phyloP scores from a whole-genome alignment of 2,797 vertebrate genomes.

The Caiman crocodilus region DNA sequence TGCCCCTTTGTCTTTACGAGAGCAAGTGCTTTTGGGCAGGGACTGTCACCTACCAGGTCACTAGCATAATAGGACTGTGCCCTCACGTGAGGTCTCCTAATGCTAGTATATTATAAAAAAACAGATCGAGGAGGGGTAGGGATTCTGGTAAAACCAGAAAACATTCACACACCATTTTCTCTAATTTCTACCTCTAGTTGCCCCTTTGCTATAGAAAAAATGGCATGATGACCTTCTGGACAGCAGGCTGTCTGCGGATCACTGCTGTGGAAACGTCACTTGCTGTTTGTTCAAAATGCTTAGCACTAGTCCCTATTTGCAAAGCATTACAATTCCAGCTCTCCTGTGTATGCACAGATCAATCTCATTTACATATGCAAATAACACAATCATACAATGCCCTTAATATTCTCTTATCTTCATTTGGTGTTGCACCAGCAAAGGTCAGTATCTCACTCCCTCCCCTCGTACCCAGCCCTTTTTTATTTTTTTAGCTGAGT shows the following conservation, averaged over 20 bases:
- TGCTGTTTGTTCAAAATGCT: background rate
- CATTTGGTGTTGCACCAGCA: constrained; percentile 67
- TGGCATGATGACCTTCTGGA: background rate
- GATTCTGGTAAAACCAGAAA: background rate
- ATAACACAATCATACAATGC: constrained; percentile 60
- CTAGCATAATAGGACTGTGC: too few relatives aligned
- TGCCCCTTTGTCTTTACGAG: background rate
- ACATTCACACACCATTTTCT: background rate
- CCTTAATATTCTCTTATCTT: constrained; percentile 73
- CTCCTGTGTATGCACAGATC: constrained; percentile 68
- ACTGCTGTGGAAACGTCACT: background rate
- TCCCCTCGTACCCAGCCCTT: background rate
- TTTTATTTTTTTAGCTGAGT: constrained; percentile 77
- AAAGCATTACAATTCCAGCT: constrained; percentile 64
- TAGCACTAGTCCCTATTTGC: background rate
- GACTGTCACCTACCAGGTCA: background rate
- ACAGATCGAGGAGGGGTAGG: background rate
- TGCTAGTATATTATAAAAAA: background rate
- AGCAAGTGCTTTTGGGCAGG: background rate
- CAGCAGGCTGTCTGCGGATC: accelerated
- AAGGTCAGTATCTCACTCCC: constrained; percentile 63
- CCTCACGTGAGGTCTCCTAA: background rate
- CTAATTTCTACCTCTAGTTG: too few relatives aligned
- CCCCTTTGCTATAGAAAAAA: accelerated
- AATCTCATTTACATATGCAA: constrained; percentile 81